Conservation (phyloP, 2,888 invertebrate genomes). For the Torymus auratus region DNA sequence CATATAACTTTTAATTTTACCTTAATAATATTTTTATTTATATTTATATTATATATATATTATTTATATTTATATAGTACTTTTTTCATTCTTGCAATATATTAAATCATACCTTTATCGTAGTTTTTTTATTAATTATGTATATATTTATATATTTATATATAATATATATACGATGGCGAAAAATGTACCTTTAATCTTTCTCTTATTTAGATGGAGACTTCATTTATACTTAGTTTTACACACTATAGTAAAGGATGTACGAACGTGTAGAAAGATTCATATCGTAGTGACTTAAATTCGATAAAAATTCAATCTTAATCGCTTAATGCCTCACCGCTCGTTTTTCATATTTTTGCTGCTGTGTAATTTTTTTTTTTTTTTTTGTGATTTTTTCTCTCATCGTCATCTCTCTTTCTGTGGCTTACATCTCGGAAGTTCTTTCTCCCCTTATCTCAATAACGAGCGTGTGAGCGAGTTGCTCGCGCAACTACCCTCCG, state of each 20-base stretch:
- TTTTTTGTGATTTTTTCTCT: slow-evolving; percentile 29
- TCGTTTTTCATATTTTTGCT: slow-evolving; percentile 56
- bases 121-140: slow-evolving; percentile 64
- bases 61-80: slow-evolving; percentile 65
- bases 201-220: slow-evolving; percentile 60
- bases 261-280: slow-evolving; percentile 77
- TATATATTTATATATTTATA: slow-evolving; percentile 63
- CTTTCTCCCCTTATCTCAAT: slow-evolving; percentile 5
- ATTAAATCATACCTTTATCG: slow-evolving; percentile 70
- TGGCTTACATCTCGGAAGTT: slow-evolving; percentile 15
- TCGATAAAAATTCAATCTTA: slow-evolving; percentile 72
- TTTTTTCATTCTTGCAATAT: slow-evolving; percentile 69
- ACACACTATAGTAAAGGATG: slow-evolving; percentile 73
- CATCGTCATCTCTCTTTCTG: slow-evolving; percentile 1
- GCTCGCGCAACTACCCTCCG: slow-evolving; percentile 20
- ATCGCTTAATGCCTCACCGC: slow-evolving; percentile 58
- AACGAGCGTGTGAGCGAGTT: slow-evolving; percentile 29
- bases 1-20: slow-evolving; percentile 64
- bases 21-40: slow-evolving; percentile 58
- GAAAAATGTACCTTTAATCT: slow-evolving; percentile 69
- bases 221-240: slow-evolving; percentile 65
- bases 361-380: slow-evolving; percentile 52
- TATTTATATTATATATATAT: slow-evolving; percentile 60
- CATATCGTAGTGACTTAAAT: slow-evolving; percentile 74
- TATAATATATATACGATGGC: slow-evolving; percentile 67